phyloP scores from a whole-genome alignment of 2,888 invertebrate species.

The Mythimna albipuncta region DNA sequence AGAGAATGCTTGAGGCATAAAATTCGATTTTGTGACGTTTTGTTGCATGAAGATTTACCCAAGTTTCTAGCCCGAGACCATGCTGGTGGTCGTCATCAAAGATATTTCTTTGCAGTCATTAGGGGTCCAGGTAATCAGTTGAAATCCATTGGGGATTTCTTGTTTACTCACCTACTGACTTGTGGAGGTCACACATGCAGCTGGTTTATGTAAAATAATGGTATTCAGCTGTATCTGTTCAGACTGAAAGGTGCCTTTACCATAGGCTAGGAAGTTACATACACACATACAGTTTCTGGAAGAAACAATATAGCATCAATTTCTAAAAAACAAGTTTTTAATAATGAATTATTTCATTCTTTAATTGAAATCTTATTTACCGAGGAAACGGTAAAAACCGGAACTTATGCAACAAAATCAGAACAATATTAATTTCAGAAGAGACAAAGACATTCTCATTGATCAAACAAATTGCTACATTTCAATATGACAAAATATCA shows the following conservation, averaged over 20 bases:
- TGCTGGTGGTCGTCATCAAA: too few relatives aligned
- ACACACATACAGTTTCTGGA: not conserved
- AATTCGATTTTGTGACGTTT: too few relatives aligned
- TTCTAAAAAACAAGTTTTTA: constrained; percentile 1
- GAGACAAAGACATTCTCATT: not conserved
- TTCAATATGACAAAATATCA: constrained; percentile 24
- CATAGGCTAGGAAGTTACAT: not conserved
- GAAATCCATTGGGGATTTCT: too few relatives aligned
- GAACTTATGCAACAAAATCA: constrained; percentile 7
- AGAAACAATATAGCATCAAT: not conserved
- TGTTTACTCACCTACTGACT: too few relatives aligned
- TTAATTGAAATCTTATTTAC: not conserved
- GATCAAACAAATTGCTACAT: constrained; percentile 1
- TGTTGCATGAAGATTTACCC: too few relatives aligned
- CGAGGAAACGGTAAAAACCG: not conserved
- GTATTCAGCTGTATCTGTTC: not conserved
- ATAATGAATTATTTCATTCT: not conserved
- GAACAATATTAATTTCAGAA: not conserved
- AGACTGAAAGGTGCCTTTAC: not conserved
- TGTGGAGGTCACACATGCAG: not conserved
- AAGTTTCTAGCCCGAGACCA: too few relatives aligned
- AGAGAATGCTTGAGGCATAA: too few relatives aligned
- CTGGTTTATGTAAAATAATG: not conserved
- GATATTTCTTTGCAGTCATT: not conserved
- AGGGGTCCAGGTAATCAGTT: not conserved